These are phyloP conservation scores for Phenganax marumi DNA, from an alignment of 92 coral and sea anemone genomes.

Conservation along the genomic window DNA sequence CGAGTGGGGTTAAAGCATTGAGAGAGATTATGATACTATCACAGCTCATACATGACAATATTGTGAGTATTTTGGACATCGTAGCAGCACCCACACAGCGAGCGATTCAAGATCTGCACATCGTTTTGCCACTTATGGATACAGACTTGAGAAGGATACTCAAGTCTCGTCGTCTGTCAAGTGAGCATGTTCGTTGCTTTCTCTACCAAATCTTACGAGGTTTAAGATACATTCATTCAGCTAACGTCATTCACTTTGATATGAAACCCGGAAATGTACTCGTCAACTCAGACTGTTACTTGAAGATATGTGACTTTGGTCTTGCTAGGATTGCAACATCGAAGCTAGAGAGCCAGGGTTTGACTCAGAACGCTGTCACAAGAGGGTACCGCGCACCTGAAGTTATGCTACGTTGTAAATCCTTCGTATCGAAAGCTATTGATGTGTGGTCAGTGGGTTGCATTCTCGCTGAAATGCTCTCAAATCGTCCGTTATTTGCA, in stretches of 20 bases:
- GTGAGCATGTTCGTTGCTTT: slow-evolving; percentile 37
- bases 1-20: slow-evolving; percentile 21
- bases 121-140: slow-evolving; percentile 41
- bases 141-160: slow-evolving; percentile 28
- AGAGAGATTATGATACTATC: slow-evolving; percentile 41
- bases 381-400: slow-evolving; percentile 44
- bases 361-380: slow-evolving; percentile 31
- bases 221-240: slow-evolving; percentile 42
- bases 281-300: slow-evolving; percentile 20
- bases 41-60: slow-evolving; percentile 38
- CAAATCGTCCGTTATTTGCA: slow-evolving; percentile 13
- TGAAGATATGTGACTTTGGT: slow-evolving; percentile 46
- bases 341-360: not conserved
- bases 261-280: slow-evolving; percentile 35
- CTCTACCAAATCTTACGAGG: slow-evolving; percentile 44
- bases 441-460: slow-evolving; percentile 47
- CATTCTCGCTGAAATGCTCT: slow-evolving; percentile 44
- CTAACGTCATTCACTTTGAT: slow-evolving; percentile 37
- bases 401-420: slow-evolving; percentile 23
- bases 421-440: slow-evolving; percentile 28
- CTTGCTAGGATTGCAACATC: slow-evolving; percentile 27
- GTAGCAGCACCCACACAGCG: slow-evolving; percentile 27
- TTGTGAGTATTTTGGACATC: slow-evolving; percentile 31
- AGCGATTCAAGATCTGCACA: slow-evolving; percentile 21
- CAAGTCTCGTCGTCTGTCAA: slow-evolving; percentile 27